Evolutionary conservation across 2,797 vertebrate genomes (phyloP).

Genomic region (Cetoscarus ocellatus): DNA sequence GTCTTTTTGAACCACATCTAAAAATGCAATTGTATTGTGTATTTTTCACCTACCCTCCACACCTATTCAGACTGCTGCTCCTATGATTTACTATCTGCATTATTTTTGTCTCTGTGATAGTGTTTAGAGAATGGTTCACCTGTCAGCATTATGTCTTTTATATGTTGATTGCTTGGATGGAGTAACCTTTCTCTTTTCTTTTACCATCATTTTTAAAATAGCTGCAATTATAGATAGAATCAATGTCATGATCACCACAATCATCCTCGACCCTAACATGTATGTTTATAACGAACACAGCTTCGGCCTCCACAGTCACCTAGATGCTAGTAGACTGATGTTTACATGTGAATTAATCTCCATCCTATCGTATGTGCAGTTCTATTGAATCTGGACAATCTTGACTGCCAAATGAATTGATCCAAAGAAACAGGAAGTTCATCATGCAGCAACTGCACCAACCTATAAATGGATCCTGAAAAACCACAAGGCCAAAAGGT

Average conservation of each 20-base stretch:
- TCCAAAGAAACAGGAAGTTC: constrained; percentile 57
- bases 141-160: constrained; percentile 47
- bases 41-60: constrained; percentile 73
- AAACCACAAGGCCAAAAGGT: constrained; percentile 51
- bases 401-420: constrained; percentile 62
- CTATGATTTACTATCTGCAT: constrained; percentile 62
- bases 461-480: constrained; percentile 47
- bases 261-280: constrained; percentile 32
- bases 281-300: constrained; percentile 33
- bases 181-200: constrained; percentile 29
- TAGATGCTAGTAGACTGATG: constrained; percentile 29
- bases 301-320: constrained; percentile 30
- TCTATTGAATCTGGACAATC: constrained; percentile 56
- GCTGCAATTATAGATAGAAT: constrained; percentile 48
- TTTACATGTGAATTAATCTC: constrained; percentile 57
- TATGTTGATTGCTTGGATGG: constrained; percentile 50
- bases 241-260: constrained; percentile 41
- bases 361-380: constrained; percentile 42
- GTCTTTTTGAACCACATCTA: constrained; percentile 80
- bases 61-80: constrained; percentile 43
- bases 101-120: constrained; percentile 55
- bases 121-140: constrained; percentile 50
- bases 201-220: constrained; percentile 40
- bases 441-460: constrained; percentile 56
- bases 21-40: constrained; percentile 78